These are phyloP conservation scores for Himalopsyche phryganea DNA, from an alignment of 1,140 invertebrate species.

Conservation along the genomic window DNA sequence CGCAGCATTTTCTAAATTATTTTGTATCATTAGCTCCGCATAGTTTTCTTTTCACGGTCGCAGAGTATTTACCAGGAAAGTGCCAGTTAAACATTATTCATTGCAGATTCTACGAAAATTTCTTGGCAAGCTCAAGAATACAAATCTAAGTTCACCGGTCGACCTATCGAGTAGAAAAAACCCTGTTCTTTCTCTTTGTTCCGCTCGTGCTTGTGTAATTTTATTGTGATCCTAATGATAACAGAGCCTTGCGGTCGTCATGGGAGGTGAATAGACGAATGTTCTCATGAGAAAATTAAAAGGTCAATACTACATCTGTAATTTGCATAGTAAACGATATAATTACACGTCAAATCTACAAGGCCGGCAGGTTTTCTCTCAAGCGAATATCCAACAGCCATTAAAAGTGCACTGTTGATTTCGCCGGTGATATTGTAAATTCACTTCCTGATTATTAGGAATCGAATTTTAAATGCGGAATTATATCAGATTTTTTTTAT, in stretches of 20 bases:
- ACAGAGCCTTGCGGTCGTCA: not conserved
- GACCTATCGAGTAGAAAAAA: not conserved
- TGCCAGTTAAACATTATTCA: no score
- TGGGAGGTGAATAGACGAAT: conserved; percentile 2
- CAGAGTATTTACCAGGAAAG: no score
- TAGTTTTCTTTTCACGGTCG: no score
- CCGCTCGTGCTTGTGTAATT: not conserved
- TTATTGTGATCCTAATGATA: no score
- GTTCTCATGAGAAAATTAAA: conserved; percentile 5
- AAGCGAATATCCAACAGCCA: not conserved
- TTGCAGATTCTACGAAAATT: no score
- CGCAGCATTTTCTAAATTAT: no score
- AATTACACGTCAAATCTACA: not conserved
- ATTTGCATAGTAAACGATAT: not conserved
- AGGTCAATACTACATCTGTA: not conserved
- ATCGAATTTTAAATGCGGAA: not conserved
- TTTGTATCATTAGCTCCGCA: no score
- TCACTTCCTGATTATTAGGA: no score
- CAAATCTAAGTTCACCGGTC: not conserved
- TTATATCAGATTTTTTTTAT: no score
- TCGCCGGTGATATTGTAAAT: no score
- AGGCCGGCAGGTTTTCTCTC: not conserved
- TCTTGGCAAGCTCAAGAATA: not conserved
- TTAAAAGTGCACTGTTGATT: not conserved
- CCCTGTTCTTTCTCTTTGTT: not conserved